Conservation (phyloP, 1,140 invertebrate species). For the Drosophila sproati region DNA sequence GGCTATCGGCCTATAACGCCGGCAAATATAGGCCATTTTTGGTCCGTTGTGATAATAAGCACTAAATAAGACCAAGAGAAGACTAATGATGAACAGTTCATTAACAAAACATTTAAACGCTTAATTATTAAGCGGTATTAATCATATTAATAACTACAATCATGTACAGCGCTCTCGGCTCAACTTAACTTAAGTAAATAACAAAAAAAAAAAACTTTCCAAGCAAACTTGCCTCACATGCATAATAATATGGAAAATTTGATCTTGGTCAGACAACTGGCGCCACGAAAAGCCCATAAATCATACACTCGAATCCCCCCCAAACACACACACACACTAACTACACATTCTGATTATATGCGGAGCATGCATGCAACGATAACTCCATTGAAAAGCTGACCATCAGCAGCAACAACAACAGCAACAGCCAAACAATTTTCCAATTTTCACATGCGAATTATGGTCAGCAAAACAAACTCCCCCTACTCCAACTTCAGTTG, state of each 20-base stretch:
- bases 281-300: conserved; percentile 51
- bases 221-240: conserved; percentile 9
- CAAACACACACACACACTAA: not conserved
- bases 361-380: conserved; percentile 59
- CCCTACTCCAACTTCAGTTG: not conserved
- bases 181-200: not conserved
- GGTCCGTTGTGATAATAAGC: too few relatives aligned
- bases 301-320: conserved; percentile 21
- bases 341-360: conserved; percentile 34
- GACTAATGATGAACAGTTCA: not conserved
- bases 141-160: not conserved
- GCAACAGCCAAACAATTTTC: conserved; percentile 58
- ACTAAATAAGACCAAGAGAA: too few relatives aligned
- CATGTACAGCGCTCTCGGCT: not conserved
- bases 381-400: conserved; percentile 38
- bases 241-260: conserved; percentile 35
- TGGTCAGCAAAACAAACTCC: conserved; percentile 28
- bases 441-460: conserved; percentile 82
- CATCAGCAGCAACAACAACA: conserved; percentile 15
- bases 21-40: too few relatives aligned
- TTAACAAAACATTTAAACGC: not conserved
- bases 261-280: conserved; percentile 26
- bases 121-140: not conserved
- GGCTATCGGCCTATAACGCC: too few relatives aligned
- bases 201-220: not conserved